A percentile compares a stretch with the other conserved stretches of the same genome.
phyloP scores from a whole-genome alignment of 1,140 invertebrate species.

The Sinella curviseta region DNA sequence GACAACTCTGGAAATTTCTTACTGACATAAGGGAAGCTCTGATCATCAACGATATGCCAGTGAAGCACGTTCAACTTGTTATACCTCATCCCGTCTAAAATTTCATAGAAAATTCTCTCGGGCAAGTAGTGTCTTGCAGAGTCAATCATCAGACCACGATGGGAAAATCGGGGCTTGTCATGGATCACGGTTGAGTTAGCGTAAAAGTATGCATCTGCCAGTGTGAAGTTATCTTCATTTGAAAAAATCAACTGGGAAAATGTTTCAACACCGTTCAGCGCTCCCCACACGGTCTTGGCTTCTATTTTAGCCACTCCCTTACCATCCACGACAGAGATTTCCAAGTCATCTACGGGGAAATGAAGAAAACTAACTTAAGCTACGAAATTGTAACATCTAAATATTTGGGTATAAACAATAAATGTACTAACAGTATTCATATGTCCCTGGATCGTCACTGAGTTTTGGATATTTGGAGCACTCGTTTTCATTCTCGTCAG shows the following conservation, averaged over 20 bases:
- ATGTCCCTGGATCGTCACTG: background rate
- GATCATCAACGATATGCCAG: slow-evolving; percentile 66
- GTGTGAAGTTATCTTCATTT: background rate
- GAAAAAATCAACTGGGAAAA: slow-evolving; percentile 65
- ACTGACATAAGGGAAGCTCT: slow-evolving; percentile 63
- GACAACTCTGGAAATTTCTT: slow-evolving; percentile 57
- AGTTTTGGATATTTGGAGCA: slow-evolving; percentile 1
- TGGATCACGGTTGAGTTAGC: slow-evolving; percentile 55
- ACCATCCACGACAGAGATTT: background rate
- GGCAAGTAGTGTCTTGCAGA: slow-evolving; percentile 60
- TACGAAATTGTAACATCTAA: background rate
- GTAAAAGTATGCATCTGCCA: slow-evolving; percentile 43
- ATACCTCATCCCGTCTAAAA: slow-evolving; percentile 60
- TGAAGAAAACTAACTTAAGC: background rate
- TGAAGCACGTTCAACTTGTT: slow-evolving; percentile 67
- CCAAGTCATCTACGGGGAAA: background rate
- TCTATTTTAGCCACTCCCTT: background rate
- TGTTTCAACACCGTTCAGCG: slow-evolving; percentile 74
- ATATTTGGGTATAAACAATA: background rate
- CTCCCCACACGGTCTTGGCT: slow-evolving; percentile 67
- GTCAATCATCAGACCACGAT: slow-evolving; percentile 60
- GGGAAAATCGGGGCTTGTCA: slow-evolving; percentile 59
- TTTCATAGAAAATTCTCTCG: slow-evolving; percentile 53
- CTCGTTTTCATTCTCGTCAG: background rate
- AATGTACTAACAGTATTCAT: slow-evolving; percentile 18